phyloP scores from a whole-genome alignment of 2,113 vertebrate genomes.

The Antigone vipio region DNA sequence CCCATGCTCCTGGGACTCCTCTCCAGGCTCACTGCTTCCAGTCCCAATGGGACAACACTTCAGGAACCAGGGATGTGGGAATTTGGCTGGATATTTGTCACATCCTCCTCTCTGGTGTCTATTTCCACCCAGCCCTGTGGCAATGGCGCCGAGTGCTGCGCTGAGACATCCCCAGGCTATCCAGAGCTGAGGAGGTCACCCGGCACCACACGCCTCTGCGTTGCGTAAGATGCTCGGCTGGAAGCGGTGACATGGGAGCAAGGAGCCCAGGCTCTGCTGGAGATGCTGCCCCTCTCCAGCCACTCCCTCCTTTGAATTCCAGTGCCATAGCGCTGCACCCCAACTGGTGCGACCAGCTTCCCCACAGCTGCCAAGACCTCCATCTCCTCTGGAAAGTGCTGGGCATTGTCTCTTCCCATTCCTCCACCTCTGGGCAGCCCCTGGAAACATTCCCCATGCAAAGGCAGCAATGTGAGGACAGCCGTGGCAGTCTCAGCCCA shows the following conservation, averaged over 20 bases:
- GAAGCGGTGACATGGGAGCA: rapidly evolving
- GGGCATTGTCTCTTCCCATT: background rate
- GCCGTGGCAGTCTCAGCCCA: background rate
- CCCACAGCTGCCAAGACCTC: background rate
- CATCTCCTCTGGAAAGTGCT: background rate
- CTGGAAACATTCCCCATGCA: background rate
- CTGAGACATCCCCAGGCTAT: background rate
- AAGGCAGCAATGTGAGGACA: background rate
- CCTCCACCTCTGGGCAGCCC: background rate
- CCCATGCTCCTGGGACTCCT: background rate
- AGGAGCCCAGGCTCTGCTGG: background rate
- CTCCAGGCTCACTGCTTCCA: background rate
- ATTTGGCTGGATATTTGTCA: background rate
- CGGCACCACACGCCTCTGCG: rapidly evolving
- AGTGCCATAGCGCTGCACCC: background rate
- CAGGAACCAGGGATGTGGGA: background rate
- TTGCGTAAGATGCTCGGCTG: background rate
- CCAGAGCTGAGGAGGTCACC: background rate
- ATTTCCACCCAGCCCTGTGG: background rate
- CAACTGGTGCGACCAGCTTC: background rate
- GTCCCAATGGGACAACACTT: rapidly evolving
- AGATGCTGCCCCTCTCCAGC: background rate
- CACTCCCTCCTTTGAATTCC: too few relatives aligned
- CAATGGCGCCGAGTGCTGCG: rapidly evolving
- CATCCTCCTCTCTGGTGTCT: background rate